Evolutionary conservation across 2,113 vertebrate genomes (phyloP), one percentile per base, ranked within the genome.

Genomic region (Ivindomyrus marchei): DNA sequence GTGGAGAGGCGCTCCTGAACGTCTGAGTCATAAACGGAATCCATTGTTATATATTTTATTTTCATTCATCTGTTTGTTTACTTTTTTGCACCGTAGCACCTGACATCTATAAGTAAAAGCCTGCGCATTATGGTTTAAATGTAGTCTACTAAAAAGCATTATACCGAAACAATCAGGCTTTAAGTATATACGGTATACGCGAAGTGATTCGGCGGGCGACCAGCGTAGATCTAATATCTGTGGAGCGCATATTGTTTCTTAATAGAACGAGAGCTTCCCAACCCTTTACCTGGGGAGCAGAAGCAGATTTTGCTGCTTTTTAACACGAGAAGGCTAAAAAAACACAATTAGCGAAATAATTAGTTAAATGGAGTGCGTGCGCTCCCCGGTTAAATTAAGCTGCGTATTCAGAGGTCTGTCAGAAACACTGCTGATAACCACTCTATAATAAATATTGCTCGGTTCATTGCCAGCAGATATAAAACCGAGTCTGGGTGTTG

Each of bases 1-100:
- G 92, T 91, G 92, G 91, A 94, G 93, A 93, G 91, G 93, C 93
- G 92, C 91, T 92, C 91, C 90, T 89, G 85, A 90, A 89, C 91
- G 89, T 91, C 92, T 89, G 91, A 90, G 90, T 85, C 39, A 77
- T 56, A 46, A 88, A 42, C 15, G 66, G 83, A 53, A 88, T 74
- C 80, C 74, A 31, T 27, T 70, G n/a, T 70, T 88, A 89, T 84
- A 42, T 89, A 88, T 56, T 85, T 47, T 89, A 46, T 85, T 27
- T 83, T 90, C 80, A 42, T 80, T 21, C 92, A 50, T 90, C 70
- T 89, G 49, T 91, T 92, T 92, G 91, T 91, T 93, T n/a, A 62
- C 7, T 90, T 89, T 88, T 94, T 89, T 89, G 83, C 90, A 89
- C 2, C 45, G 84, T 91, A 92, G 87, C 89, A 95, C 93, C 93